phyloP scores from a whole-genome alignment of 1,140 invertebrate genomes.

The Zaprionus tsacasi region DNA sequence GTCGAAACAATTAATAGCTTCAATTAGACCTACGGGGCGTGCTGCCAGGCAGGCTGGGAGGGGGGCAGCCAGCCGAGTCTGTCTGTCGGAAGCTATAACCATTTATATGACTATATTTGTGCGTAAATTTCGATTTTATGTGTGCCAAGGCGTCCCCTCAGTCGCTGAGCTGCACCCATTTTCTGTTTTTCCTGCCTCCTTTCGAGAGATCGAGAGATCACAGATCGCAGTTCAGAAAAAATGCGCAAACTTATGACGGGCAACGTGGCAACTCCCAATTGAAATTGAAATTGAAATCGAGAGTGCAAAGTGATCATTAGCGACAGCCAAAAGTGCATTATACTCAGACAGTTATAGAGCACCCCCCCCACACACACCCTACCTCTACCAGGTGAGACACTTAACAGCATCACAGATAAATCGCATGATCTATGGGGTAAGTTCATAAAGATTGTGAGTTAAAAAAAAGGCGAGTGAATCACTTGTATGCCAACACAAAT shows the following conservation, averaged over 20 bases:
- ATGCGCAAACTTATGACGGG: constrained; percentile 2
- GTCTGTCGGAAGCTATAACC: constrained; percentile 78
- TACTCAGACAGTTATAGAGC: no score
- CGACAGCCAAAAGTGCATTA: constrained; percentile 29
- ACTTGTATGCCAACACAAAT: background rate
- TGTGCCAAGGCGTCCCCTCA: constrained; percentile 63
- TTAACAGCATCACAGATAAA: constrained; percentile 5
- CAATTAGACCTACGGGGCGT: constrained; percentile 78
- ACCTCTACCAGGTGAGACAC: background rate
- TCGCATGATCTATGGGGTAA: constrained; percentile 27
- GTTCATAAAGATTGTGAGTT: constrained; percentile 28
- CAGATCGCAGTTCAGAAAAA: constrained; percentile 23
- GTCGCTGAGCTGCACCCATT: constrained; percentile 37
- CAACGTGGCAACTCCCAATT: background rate
- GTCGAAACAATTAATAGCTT: constrained; percentile 78
- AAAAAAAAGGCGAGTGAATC: background rate
- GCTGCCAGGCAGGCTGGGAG: constrained; percentile 24
- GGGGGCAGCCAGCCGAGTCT: constrained; percentile 44
- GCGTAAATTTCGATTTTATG: constrained; percentile 75
- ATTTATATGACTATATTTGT: constrained; percentile 81
- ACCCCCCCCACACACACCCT: background rate
- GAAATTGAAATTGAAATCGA: constrained; percentile 39
- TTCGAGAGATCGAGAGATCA: constrained; percentile 9
- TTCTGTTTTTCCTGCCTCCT: constrained; percentile 8
- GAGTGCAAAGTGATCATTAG: constrained; percentile 33